Evolutionary conservation across 2,113 vertebrate species (phyloP).

Genomic region (Callocephalon fimbriatum): DNA sequence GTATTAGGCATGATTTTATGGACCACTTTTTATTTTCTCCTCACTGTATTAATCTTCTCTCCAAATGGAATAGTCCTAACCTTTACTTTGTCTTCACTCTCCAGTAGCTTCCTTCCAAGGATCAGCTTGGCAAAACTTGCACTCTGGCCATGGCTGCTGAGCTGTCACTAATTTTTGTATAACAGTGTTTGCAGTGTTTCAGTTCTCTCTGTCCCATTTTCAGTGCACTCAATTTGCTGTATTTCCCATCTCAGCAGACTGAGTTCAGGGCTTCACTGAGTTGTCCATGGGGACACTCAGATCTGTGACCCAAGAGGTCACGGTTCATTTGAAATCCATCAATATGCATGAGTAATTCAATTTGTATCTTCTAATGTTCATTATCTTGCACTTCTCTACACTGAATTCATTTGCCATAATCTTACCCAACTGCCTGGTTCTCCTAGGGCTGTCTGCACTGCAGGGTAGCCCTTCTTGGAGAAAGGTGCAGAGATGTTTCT

Average conservation of each 20-base stretch:
- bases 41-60: not conserved
- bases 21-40: not conserved
- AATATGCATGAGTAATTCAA: not conserved
- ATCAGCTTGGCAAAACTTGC: not conserved
- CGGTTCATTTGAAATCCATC: slow-evolving; percentile 12
- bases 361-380: slow-evolving; percentile 30
- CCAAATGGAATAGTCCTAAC: not conserved
- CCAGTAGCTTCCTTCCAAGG: not conserved
- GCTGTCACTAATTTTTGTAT: not conserved
- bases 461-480: not conserved
- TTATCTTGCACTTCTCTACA: not conserved
- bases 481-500: not conserved
- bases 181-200: not conserved
- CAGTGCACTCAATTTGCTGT: not conserved
- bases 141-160: not conserved
- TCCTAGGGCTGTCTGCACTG: not conserved
- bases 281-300: not conserved
- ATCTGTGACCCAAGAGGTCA: not conserved
- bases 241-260: rapidly evolving
- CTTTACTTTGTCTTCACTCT: not conserved
- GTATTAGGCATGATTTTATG: not conserved
- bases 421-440: not conserved
- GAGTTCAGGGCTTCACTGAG: not conserved
- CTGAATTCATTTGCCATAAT: slow-evolving; percentile 11
- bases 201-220: not conserved